Conservation (phyloP, 2,113 vertebrate species). For the Halcyon senegalensis region DNA sequence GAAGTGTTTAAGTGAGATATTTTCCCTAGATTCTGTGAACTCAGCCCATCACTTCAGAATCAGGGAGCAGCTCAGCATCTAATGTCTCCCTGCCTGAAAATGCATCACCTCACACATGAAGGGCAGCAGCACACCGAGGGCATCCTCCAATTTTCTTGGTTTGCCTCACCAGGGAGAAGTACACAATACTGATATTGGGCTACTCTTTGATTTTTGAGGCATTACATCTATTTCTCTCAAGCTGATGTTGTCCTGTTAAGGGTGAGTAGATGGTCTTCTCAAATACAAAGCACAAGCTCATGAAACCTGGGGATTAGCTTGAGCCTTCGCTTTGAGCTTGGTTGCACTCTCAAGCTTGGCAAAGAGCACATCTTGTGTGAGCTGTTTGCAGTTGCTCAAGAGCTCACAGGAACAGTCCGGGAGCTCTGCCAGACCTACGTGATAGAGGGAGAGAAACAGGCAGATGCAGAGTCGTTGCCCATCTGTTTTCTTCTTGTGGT, state of each 20-base stretch:
- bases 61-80: background rate
- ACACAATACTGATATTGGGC: accelerated
- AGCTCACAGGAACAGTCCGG: accelerated
- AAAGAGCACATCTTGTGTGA: background rate
- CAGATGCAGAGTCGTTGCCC: background rate
- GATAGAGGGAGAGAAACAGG: background rate
- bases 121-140: background rate
- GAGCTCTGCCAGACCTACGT: background rate
- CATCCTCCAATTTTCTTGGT: background rate
- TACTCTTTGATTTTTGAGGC: background rate
- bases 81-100: background rate
- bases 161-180: background rate
- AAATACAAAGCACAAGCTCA: background rate
- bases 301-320: background rate
- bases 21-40: background rate
- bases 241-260: background rate
- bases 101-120: accelerated
- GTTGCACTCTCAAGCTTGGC: background rate
- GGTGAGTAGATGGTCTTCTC: background rate
- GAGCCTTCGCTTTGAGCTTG: background rate
- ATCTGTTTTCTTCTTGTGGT: background rate
- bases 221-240: background rate
- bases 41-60: background rate
- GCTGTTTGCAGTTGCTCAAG: background rate
- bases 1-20: background rate